Evolutionary conservation across 2,113 vertebrate species (phyloP).

Genomic region (Condylura cristata): DNA sequence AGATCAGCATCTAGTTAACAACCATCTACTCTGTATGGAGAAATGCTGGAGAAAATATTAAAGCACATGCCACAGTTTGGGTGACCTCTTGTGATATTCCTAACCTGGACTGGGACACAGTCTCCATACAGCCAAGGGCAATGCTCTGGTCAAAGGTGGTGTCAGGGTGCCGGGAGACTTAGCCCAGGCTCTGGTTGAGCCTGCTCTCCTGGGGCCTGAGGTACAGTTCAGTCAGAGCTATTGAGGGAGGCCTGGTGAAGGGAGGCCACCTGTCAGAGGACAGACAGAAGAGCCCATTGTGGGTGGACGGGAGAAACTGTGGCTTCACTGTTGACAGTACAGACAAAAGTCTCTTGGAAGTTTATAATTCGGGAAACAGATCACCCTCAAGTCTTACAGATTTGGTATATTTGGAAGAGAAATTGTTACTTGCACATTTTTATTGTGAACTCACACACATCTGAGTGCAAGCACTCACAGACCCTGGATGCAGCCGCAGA

Average conservation of each 20-base stretch:
- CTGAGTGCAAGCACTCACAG: background rate
- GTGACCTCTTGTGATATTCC: background rate
- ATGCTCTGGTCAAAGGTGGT: accelerated
- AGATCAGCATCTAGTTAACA: constrained; percentile 57
- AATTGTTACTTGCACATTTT: background rate
- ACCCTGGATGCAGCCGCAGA: background rate
- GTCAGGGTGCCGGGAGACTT: background rate
- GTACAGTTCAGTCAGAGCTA: no score
- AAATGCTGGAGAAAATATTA: background rate
- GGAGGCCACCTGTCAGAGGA: accelerated
- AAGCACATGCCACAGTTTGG: background rate
- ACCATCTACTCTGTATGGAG: background rate
- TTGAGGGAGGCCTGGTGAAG: no score
- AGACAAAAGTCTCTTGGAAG: background rate
- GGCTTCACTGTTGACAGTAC: background rate
- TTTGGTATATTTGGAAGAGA: background rate
- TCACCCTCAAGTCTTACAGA: background rate
- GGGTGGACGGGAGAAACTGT: background rate
- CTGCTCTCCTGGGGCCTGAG: no score
- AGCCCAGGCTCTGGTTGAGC: no score
- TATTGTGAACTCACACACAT: no score
- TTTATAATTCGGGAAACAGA: background rate
- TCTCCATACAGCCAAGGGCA: accelerated
- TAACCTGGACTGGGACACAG: background rate
- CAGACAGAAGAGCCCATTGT: no score